Base-by-base conservation (phyloP, 2,888 invertebrate genomes). In the Ectemnius lituratus region DNA sequence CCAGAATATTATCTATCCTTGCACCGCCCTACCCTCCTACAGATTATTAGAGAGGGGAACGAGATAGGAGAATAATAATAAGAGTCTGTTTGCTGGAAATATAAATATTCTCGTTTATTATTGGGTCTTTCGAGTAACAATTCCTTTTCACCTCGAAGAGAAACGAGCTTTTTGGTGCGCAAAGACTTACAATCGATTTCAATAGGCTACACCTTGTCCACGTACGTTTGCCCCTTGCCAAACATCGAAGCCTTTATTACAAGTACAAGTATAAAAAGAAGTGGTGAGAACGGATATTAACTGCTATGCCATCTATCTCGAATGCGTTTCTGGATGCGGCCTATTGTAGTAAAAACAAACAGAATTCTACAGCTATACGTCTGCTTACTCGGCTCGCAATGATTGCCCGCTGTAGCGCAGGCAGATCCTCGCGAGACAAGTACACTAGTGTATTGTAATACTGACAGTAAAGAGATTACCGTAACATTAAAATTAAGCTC, bases 401-500 rank as follows among this genome's bases (percentile, higher is more conserved):
- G 76, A 84, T 80, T 73, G 80, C 73, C 71, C 66, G 67, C 69
- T 16, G 18, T 20, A 61, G 66, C 66, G 58, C 67, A 73, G 77
- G 75, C 85, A 71, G 16, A 79, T 84, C 69, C 77, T 80, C 82
- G 78, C 84, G 85, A 87, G 86, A 85, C 87, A 83, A 86, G 85
- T 87, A 86, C 82, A 86, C 88, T 88, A 88, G 86, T 85, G 85
- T 86, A 87, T 87, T 81, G 86, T 90, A 90, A 90, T 90, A 90
- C 90, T 90, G 90, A 88, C 88, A 89, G 89, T 90, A 90, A 90
- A 90, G 89, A 90, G 88, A 89, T 89, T 89, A 88, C 86, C 82
- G 46, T 63, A 76, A 81, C 73, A 75, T 84, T 83, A 86, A 87
- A 86, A 86, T 87, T 81, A 86, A 85, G 78, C 83, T 84, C 79